Evolutionary conservation across 2,113 vertebrate species (phyloP), one percentile per base, ranked within the genome.

Genomic region (Zosterops borbonicus): DNA sequence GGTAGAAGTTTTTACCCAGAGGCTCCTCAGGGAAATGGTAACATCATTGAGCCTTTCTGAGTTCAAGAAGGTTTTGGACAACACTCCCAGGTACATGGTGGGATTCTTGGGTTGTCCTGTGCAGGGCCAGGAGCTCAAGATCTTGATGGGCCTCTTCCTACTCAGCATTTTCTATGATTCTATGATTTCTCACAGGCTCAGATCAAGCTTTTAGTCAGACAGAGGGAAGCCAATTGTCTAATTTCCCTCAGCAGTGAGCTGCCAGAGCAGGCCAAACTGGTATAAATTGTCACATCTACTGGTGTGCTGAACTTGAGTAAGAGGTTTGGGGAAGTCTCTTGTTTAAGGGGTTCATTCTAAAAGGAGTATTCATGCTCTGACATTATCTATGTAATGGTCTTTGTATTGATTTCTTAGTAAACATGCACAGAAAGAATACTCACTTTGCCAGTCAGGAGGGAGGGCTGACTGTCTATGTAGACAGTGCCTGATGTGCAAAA

Each of bases 81-180:
- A 2, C 6, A 9, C 31, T 81, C 18, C 52, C 33, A 24, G 37
- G 33, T 0, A 35, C 25, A 27, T 11, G 35, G 6, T 31, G 35
- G 1, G 59, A 65, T 0, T 89, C 44, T 44, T 73, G 44, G 14
- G 13, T 31, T 56, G 50, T 56, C 17, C 35, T 4, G 31, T 65
- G 14, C 50, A 64, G 9, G 35, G 12, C 12, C 12, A 50, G n/a
- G 14, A 46, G 17, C 1, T 39, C 0, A 0, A n/a, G 41, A 47
- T 29, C 22, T 37, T 44, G 19, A 9, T 46, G 12, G 8, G 14
- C 39, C 27, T 23, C 14, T 81, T 89, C 33, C 27, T 59, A 24
- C 8, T 42, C 59, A 28, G 23, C 8, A 44, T 52, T 74, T 67
- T 52, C 10, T 28, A 15, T 33, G 76, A 37, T 33, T 29, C 52